phyloP scores from a whole-genome alignment of 1,140 invertebrate species.

The Scaptomyza hsui region DNA sequence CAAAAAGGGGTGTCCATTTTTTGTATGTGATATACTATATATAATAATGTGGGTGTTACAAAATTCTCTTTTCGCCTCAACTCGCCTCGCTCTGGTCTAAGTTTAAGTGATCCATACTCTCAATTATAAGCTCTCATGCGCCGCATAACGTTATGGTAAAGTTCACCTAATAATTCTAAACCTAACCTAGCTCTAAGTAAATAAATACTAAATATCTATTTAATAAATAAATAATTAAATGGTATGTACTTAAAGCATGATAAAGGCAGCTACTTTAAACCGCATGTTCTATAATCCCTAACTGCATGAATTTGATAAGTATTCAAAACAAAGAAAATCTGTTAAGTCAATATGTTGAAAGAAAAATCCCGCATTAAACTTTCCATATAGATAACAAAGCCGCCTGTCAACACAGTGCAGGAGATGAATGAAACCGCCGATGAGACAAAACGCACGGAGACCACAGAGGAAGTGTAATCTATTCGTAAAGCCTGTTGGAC shows the following conservation, averaged over 20 bases:
- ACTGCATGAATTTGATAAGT: constrained; percentile 38
- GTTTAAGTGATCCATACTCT: constrained; percentile 45
- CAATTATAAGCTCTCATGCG: constrained; percentile 30
- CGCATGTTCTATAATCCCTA: constrained; percentile 12
- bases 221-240: background rate
- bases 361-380: constrained; percentile 31
- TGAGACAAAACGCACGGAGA: constrained; percentile 35
- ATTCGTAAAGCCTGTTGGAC: background rate
- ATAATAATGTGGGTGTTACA: constrained; percentile 32
- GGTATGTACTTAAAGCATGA: constrained; percentile 4
- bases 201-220: constrained; percentile 35
- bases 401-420: constrained; percentile 23
- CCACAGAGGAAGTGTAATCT: constrained; percentile 38
- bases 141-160: constrained; percentile 43
- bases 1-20: constrained; percentile 45
- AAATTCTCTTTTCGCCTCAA: constrained; percentile 27
- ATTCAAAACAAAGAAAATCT: constrained; percentile 7
- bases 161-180: constrained; percentile 26
- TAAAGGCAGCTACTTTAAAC: constrained; percentile 14
- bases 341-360: constrained; percentile 15
- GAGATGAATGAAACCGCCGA: constrained; percentile 37
- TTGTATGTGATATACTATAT: constrained; percentile 40
- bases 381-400: constrained; percentile 55
- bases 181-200: constrained; percentile 31
- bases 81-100: constrained; percentile 37